Base-by-base conservation (phyloP, 1,140 invertebrate species). In the Physella acuta region DNA sequence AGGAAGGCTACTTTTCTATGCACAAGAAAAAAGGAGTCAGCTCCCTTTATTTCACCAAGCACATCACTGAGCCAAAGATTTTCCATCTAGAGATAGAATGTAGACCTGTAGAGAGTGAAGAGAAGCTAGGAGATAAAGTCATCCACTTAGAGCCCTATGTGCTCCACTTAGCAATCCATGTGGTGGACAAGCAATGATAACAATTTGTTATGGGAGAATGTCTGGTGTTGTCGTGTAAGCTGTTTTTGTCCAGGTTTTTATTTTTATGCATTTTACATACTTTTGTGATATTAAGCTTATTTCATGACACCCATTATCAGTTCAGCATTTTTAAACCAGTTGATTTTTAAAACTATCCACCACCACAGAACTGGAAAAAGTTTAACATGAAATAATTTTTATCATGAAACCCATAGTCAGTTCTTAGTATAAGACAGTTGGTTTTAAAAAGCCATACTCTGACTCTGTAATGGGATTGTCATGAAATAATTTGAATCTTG, bases 1-100 rank as follows among this genome's bases (percentile, higher is more conserved):
- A 91, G 63, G 81, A 86, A 1, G 86, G 87, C n/a, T 82, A 88
- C 31, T 91, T 92, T 77, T 88, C 90, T 71, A 86, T 92, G 72
- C 81, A 87, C n/a, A 86, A 88, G 64, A 88, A 88, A 59, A 86
- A 89, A 67, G 90, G 88, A 20, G 84, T 91, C 1, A 80, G 75
- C 66, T 80, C 79, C 16, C 70, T 82, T 39, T 76, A 79, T 49
- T 78, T 80, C 33, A 78, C 76, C 36, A 74, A 72, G 39, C 77
- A 76, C 71, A 55, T 80, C 34, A 55, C 71, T 1, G 62, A 74
- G 24, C 39, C 70, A 11, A 69, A 62, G 56, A 59, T 72, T 34
- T 79, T 76, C 36, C 68, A 71, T 33, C 71, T 82, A 58, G 75
- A 77, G 26, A 78, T 82, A 37, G 66, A 72, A 52, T 79, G 77